phyloP scores from a whole-genome alignment of 2,888 invertebrate genomes.

The Polyploca ridens region DNA sequence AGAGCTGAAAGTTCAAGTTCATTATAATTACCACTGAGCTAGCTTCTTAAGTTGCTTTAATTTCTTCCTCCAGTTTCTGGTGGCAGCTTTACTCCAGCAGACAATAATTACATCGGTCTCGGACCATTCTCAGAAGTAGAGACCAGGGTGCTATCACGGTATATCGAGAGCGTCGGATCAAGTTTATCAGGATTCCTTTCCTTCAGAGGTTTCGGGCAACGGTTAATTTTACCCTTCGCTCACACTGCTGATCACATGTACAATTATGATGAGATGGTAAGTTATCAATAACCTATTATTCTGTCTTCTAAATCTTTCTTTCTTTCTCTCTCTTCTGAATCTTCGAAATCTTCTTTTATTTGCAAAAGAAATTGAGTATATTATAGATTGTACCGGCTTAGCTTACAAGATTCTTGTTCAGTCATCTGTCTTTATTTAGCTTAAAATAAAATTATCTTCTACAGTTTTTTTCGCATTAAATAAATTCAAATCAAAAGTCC shows the following conservation, averaged over 20 bases:
- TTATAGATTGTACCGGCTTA: too few relatives aligned
- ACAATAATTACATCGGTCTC: slow-evolving; percentile 77
- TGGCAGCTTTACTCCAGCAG: slow-evolving; percentile 66
- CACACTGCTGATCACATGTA: slow-evolving; percentile 65
- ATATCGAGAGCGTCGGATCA: slow-evolving; percentile 65
- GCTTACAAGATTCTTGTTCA: too few relatives aligned
- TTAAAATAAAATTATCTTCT: too few relatives aligned
- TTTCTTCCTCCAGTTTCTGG: slow-evolving; percentile 68
- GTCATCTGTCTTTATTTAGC: too few relatives aligned
- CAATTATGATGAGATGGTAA: slow-evolving; percentile 78
- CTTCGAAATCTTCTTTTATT: background rate
- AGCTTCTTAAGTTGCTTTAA: background rate
- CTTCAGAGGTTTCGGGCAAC: slow-evolving; percentile 87
- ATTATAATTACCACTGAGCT: too few relatives aligned
- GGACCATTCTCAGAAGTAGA: slow-evolving; percentile 85
- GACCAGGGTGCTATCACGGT: slow-evolving; percentile 73
- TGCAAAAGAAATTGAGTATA: background rate
- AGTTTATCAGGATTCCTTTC: slow-evolving; percentile 83
- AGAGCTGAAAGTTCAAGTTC: too few relatives aligned
- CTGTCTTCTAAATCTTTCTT: too few relatives aligned
- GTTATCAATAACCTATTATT: slow-evolving; percentile 14
- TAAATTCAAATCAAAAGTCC: too few relatives aligned
- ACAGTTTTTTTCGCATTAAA: too few relatives aligned
- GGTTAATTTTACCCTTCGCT: slow-evolving; percentile 85
- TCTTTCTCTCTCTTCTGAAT: too few relatives aligned